Evolutionary conservation across 2,888 invertebrate genomes (phyloP).

Genomic region (Eremobia ochroleuca): DNA sequence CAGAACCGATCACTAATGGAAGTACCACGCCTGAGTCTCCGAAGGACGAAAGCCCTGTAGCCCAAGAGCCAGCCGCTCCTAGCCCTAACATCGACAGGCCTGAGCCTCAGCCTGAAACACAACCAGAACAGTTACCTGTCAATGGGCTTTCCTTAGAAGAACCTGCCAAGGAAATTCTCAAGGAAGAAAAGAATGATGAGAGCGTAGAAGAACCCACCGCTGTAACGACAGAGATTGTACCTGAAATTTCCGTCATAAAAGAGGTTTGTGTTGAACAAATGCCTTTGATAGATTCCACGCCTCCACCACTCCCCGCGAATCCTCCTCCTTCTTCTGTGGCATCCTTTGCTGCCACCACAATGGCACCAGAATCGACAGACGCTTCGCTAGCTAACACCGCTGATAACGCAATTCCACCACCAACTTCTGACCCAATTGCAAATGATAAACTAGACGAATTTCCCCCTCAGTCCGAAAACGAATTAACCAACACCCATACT

Average conservation of each 20-base stretch:
- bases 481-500: constrained; percentile 61
- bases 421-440: constrained; percentile 75
- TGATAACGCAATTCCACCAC: constrained; percentile 80
- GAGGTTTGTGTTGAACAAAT: constrained; percentile 91
- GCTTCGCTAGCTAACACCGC: constrained; percentile 86
- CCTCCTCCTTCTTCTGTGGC: constrained; percentile 94
- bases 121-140: constrained; percentile 84
- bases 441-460: constrained; percentile 72
- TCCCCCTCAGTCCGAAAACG: constrained; percentile 63
- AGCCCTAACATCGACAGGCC: constrained; percentile 74
- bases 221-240: constrained; percentile 81
- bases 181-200: constrained; percentile 75
- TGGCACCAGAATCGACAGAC: constrained; percentile 90
- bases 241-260: constrained; percentile 87
- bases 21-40: constrained; percentile 86
- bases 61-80: constrained; percentile 66
- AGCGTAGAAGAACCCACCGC: constrained; percentile 81
- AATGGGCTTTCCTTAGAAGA: constrained; percentile 86
- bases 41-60: constrained; percentile 73
- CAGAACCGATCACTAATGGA: constrained; percentile 88
- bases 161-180: constrained; percentile 76
- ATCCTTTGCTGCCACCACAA: constrained; percentile 93
- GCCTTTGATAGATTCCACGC: constrained; percentile 92
- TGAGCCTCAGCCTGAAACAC: constrained; percentile 74
- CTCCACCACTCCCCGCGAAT: constrained; percentile 94